phyloP scores from a whole-genome alignment of 2,113 vertebrate genomes.

The Chloropsis hardwickii region DNA sequence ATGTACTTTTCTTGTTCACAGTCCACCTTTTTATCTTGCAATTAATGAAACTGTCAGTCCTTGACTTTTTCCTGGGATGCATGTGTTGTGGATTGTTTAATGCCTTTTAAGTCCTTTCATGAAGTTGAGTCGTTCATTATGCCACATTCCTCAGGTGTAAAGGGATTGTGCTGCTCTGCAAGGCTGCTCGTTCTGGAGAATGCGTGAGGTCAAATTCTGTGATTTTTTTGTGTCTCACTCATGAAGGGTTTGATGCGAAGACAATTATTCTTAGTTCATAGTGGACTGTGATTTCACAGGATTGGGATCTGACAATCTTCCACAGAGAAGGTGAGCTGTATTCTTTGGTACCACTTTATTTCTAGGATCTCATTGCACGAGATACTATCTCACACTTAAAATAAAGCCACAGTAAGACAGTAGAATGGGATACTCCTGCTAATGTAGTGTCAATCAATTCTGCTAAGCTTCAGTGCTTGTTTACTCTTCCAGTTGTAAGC shows the following conservation, averaged over 20 bases:
- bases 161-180: neutral
- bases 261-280: neutral
- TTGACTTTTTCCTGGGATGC: neutral
- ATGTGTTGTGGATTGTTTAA: neutral
- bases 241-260: neutral
- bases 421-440: neutral
- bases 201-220: neutral
- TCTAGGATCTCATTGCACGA: neutral
- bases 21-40: neutral
- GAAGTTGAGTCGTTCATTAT: neutral
- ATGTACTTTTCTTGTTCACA: neutral
- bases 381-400: neutral
- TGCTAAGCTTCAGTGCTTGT: conserved; percentile 37
- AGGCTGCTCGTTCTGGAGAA: neutral
- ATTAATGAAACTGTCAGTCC: neutral
- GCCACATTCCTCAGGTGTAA: neutral
- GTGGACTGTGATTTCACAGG: neutral
- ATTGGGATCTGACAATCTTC: neutral
- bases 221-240: neutral
- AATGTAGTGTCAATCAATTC: conserved; percentile 18
- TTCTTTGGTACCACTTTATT: neutral
- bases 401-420: neutral
- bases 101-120: neutral
- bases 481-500: conserved; percentile 56
- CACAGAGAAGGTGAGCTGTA: neutral